A percentile compares a stretch with the other conserved stretches of the same genome.
These are phyloP conservation scores for Lasioglossum zephyrum DNA, from an alignment of 2,888 invertebrate species.

Conservation along the genomic window DNA sequence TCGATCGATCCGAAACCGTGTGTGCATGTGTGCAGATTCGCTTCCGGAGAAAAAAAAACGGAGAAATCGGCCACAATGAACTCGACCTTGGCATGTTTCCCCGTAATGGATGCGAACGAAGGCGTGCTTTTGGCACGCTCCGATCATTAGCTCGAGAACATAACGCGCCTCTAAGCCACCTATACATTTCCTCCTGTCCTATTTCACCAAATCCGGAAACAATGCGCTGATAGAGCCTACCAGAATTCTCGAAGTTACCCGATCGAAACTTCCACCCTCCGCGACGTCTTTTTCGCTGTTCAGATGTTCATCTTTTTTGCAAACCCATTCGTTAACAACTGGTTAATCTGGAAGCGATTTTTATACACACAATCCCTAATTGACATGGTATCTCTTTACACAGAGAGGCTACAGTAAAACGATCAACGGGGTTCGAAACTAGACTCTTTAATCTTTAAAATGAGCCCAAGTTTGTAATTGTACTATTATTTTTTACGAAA, in stretches of 20 bases:
- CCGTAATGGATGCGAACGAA: conserved; percentile 44
- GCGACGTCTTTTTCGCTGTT: neutral
- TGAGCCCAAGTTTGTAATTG: too few relatives aligned
- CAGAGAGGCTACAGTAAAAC: neutral
- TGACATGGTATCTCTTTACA: neutral
- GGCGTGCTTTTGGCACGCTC: conserved; percentile 44
- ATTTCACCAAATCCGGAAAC: neutral
- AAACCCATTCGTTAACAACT: neutral
- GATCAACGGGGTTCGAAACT: neutral
- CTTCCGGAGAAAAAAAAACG: neutral
- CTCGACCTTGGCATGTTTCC: conserved; percentile 60
- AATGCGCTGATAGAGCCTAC: neutral
- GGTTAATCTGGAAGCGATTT: neutral
- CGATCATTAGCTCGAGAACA: conserved; percentile 16
- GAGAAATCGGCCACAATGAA: conserved; percentile 45
- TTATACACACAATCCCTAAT: neutral
- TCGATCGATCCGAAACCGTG: neutral
- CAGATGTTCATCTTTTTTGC: neutral
- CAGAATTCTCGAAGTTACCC: neutral
- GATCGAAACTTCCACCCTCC: neutral
- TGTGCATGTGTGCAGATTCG: neutral
- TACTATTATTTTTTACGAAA: too few relatives aligned
- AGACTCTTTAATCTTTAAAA: too few relatives aligned
- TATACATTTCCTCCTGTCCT: conserved; percentile 8
- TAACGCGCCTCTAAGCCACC: conserved; percentile 7